These are phyloP conservation scores for Phylloscopus collybita DNA, from an alignment of 2,797 vertebrate species.

Conservation along the genomic window DNA sequence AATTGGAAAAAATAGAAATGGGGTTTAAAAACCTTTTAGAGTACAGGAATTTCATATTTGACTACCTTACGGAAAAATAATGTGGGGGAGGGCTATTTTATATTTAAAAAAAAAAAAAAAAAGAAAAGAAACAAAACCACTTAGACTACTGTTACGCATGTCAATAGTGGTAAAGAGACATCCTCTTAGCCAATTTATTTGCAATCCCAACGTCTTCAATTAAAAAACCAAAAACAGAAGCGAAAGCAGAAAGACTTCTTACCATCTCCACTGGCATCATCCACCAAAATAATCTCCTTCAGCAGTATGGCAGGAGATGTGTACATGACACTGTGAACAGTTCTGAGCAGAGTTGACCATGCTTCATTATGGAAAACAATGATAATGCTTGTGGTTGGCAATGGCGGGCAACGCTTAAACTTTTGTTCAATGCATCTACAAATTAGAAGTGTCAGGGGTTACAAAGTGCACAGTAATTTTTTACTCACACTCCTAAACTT, in stretches of 20 bases:
- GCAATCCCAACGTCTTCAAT: neutral
- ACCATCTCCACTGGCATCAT: conserved; percentile 96
- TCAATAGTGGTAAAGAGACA: neutral
- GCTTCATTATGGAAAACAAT: conserved; percentile 99
- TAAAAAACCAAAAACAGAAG: neutral
- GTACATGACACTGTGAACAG: conserved; percentile 96
- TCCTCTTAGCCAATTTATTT: neutral
- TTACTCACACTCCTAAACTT: neutral
- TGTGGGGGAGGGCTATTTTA: neutral
- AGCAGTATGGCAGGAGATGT: conserved; percentile 93
- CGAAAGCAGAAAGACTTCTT: conserved; percentile 57
- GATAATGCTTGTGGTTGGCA: conserved; percentile 95
- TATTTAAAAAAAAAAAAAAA: neutral
- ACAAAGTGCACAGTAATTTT: neutral
- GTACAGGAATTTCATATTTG: neutral
- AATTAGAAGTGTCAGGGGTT: conserved; percentile 11
- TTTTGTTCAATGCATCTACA: conserved; percentile 97
- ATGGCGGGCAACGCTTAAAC: conserved; percentile 91
- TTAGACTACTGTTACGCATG: neutral
- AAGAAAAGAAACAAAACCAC: neutral
- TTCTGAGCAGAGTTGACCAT: conserved; percentile 96
- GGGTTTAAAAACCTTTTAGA: neutral
- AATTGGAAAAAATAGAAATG: neutral
- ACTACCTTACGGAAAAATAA: neutral
- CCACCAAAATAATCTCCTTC: conserved; percentile 98